Evolutionary conservation across 2,113 vertebrate genomes (phyloP).

Genomic region (Spea multiplicata): DNA sequence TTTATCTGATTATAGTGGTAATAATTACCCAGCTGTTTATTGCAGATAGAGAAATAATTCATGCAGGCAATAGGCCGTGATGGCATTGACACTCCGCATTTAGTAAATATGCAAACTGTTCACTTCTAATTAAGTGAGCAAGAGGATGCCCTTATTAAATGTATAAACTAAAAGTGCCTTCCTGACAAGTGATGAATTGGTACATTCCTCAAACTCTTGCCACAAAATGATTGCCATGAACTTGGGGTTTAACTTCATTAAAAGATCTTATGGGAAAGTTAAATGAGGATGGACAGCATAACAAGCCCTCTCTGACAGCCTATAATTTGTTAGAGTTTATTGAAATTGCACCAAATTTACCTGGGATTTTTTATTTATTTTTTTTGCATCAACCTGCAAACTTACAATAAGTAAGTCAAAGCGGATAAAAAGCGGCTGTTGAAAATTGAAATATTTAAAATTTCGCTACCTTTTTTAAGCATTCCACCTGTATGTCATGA

Average conservation of each 20-base stretch:
- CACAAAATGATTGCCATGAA: conserved; percentile 85
- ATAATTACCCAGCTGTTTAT: conserved; percentile 99
- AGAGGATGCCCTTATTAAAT: conserved; percentile 98
- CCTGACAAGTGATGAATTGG: conserved; percentile 99
- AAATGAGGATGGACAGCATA: conserved; percentile 89
- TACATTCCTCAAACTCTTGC: conserved; percentile 93
- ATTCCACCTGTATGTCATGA: too few relatives aligned
- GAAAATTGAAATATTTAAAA: neutral
- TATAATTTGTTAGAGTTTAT: conserved; percentile 63
- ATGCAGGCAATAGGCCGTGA: conserved; percentile 97
- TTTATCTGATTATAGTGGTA: conserved; percentile 98
- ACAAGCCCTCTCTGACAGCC: conserved; percentile 75
- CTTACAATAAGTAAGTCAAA: conserved; percentile 61
- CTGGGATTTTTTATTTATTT: conserved; percentile 54
- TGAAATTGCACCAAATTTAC: conserved; percentile 58
- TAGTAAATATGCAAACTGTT: conserved; percentile 99
- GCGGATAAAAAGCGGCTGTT: conserved; percentile 22
- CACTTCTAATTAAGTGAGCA: conserved; percentile 97
- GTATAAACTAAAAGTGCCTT: conserved; percentile 95
- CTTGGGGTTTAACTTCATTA: conserved; percentile 97
- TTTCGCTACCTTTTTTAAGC: too few relatives aligned
- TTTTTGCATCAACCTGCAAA: conserved; percentile 47
- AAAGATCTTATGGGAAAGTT: conserved; percentile 86
- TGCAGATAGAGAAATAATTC: conserved; percentile 99
- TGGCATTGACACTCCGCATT: conserved; percentile 92